Evolutionary conservation across 2,888 invertebrate species (phyloP).

Genomic region (Cataglyphis livida): DNA sequence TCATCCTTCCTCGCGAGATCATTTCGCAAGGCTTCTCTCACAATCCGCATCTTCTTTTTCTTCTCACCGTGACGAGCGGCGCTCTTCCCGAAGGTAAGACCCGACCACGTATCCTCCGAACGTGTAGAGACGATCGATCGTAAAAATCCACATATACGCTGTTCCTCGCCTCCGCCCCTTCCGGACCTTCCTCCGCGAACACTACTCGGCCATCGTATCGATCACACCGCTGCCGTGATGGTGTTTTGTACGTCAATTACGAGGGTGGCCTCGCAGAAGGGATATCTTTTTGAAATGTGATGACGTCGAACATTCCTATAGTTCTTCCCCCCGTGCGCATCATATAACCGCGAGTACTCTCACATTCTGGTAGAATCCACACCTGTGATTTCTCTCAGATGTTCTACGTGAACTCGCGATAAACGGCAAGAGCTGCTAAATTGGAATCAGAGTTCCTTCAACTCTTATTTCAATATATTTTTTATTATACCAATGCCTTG

Average conservation of each 20-base stretch:
- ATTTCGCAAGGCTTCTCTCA: not conserved
- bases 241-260: conserved; percentile 36
- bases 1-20: not conserved
- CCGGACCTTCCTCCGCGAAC: conserved; percentile 43
- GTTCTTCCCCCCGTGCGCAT: not conserved
- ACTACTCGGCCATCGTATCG: conserved; percentile 59
- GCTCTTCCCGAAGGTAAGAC: conserved; percentile 56
- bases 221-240: conserved; percentile 49
- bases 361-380: not conserved
- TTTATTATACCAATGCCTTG: not conserved
- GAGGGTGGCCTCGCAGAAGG: not conserved
- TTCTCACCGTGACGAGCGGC: not conserved
- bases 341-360: not conserved
- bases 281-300: not conserved
- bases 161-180: conserved; percentile 63
- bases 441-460: not conserved
- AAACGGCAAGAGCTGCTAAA: not conserved
- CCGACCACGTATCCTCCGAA: conserved; percentile 20
- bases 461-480: not conserved
- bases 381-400: not conserved
- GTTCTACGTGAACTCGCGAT: not conserved
- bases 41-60: not conserved
- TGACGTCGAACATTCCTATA: not conserved
- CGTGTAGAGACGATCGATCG: conserved; percentile 65
- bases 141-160: conserved; percentile 59